Conservation (phyloP, 1,140 invertebrate genomes). For the Drosophila sechellia region DNA sequence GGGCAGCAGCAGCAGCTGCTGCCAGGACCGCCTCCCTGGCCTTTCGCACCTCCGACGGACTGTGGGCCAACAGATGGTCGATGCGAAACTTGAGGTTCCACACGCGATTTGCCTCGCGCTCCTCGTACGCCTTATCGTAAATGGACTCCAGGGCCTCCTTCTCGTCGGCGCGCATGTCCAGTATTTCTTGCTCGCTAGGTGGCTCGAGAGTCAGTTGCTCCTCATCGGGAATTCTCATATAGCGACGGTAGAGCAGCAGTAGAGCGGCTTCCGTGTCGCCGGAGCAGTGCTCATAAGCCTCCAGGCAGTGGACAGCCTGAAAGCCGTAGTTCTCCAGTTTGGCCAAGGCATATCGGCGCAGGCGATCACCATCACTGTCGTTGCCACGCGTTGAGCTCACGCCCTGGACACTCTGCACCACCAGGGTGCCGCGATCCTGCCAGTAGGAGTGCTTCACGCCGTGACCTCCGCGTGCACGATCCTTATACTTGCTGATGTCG, state of each 20-base stretch:
- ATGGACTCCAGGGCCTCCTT: slow-evolving; percentile 90
- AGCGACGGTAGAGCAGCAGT: slow-evolving; percentile 89
- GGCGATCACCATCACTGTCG: slow-evolving; percentile 83
- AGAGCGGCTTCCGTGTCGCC: slow-evolving; percentile 88
- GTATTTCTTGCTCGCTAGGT: slow-evolving; percentile 85
- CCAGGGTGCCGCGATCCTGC: slow-evolving; percentile 89
- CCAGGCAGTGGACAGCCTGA: slow-evolving; percentile 89
- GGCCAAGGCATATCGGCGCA: slow-evolving; percentile 88
- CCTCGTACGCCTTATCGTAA: slow-evolving; percentile 88
- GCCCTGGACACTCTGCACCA: slow-evolving; percentile 89
- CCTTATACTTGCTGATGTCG: slow-evolving; percentile 86
- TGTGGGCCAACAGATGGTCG: slow-evolving; percentile 88
- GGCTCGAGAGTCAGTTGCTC: slow-evolving; percentile 40
- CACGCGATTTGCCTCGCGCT: slow-evolving; percentile 87
- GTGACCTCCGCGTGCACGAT: slow-evolving; percentile 87
- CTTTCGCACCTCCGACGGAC: slow-evolving; percentile 86
- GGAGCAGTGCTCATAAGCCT: slow-evolving; percentile 88
- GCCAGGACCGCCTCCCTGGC: slow-evolving; percentile 81
- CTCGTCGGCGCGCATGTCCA: slow-evolving; percentile 89
- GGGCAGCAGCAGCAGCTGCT: slow-evolving; percentile 34
- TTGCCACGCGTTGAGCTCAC: slow-evolving; percentile 86
- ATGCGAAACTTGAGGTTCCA: slow-evolving; percentile 89
- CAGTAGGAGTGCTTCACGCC: slow-evolving; percentile 89
- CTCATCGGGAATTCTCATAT: slow-evolving; percentile 84
- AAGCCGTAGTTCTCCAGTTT: slow-evolving; percentile 91